Evolutionary conservation across 2,888 invertebrate genomes (phyloP), one percentile per base, ranked within the genome.

Genomic region (Scaptodrosophila latifasciaeformis): DNA sequence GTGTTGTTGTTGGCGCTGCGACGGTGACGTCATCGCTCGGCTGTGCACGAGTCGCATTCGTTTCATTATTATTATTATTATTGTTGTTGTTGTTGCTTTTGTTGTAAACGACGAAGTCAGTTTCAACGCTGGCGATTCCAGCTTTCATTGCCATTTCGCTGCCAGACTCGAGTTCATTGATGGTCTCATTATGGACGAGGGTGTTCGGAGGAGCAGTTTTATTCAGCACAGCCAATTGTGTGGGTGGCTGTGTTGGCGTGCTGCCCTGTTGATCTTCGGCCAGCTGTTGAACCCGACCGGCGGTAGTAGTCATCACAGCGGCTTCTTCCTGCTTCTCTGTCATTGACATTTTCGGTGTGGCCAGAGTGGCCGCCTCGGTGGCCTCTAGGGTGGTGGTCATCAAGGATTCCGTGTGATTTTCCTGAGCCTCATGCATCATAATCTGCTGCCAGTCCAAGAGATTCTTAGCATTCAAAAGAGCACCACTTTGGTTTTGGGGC

Each of bases 381-480:
- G 70, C 75, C 51, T 81, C 81, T 13, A 81, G 19, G 0, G 81
- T 75, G 3, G 70, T 71, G 15, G 65, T 61, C 17, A 81, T 53
- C 18, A 59, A 42, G 6, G 55, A 56, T 44, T 77, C 76, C 2
- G 81, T 77, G 2, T 46, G 69, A 50, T 81, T 78, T 29, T 78
- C 78, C 13, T 13, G 4, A 18, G 31, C 42, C 0, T 53, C 17
- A 13, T 65, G 71, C 69, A 76, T 77, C 65, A 83, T 83, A 5
- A 84, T 82, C 15, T 83, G 81, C 12, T 76, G 81, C 84, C 84
- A 84, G 50, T 84, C 84, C 12, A 84, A 50, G 2, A 85, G 59
- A 57, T 67, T 83, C 40, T 85, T 85, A 29, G 82, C 82, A 48
- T 76, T 82, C 3, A 67, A 56, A 44, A 59, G 62, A 10, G 65